Conservation (phyloP, 2,113 vertebrate species). For the Podiceps cristatus region DNA sequence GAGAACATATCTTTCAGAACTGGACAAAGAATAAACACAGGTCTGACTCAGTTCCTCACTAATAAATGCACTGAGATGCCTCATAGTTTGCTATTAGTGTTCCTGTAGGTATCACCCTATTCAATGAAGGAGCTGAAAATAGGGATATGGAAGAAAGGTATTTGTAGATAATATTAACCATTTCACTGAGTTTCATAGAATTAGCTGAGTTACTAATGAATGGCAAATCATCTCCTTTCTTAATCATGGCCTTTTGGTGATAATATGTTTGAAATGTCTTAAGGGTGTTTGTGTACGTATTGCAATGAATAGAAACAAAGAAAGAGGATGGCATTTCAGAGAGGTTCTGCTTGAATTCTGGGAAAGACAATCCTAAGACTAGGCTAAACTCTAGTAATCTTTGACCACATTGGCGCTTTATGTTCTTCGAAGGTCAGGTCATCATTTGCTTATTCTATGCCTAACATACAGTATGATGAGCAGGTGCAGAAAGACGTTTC, state of each 20-base stretch:
- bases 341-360: neutral
- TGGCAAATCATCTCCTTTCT: neutral
- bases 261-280: neutral
- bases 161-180: neutral
- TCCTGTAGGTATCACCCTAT: neutral
- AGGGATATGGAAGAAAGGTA: neutral
- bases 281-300: neutral
- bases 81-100: neutral
- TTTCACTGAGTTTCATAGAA: neutral
- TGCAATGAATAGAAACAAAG: neutral
- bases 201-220: neutral
- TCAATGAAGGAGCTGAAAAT: neutral
- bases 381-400: neutral
- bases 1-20: slow-evolving; percentile 45
- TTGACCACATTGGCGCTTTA: neutral
- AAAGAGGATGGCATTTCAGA: neutral
- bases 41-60: neutral
- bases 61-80: neutral
- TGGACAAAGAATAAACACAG: neutral
- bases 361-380: neutral
- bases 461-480: neutral
- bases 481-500: neutral
- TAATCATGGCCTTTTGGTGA: neutral
- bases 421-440: neutral
- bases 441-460: neutral